phyloP scores from a whole-genome alignment of 2,888 invertebrate genomes.

The Tachina grossa region DNA sequence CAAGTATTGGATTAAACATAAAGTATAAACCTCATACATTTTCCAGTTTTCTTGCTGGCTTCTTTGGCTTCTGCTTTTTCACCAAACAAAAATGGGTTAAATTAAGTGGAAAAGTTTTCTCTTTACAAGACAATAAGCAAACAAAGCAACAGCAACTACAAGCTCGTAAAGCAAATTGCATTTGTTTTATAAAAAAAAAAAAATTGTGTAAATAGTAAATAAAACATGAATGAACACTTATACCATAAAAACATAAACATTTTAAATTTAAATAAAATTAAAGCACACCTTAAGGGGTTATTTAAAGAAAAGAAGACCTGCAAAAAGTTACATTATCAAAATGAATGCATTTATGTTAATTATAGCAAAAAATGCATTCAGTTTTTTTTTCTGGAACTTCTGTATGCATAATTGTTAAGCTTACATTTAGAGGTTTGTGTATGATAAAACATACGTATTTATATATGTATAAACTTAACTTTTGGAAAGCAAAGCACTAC shows the following conservation, averaged over 20 bases:
- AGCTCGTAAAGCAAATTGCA: slow-evolving; percentile 1
- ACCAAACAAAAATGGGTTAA: slow-evolving; percentile 32
- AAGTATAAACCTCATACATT: not conserved
- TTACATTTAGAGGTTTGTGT: slow-evolving; percentile 24
- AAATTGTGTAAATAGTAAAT: slow-evolving; percentile 11
- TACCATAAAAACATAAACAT: not conserved
- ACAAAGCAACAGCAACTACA: slow-evolving; percentile 36
- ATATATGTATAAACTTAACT: slow-evolving; percentile 5
- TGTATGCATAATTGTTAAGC: slow-evolving; percentile 3
- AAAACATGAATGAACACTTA: not conserved
- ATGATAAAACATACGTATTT: not conserved
- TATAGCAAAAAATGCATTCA: not conserved
- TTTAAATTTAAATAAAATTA: slow-evolving; percentile 28
- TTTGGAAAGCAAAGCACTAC: not conserved
- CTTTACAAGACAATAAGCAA: not conserved
- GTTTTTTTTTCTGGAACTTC: not conserved
- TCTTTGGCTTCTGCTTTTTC: not conserved
- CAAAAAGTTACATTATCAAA: not conserved
- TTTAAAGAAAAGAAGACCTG: not conserved
- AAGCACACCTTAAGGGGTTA: slow-evolving; percentile 25
- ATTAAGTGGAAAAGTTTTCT: slow-evolving; percentile 49
- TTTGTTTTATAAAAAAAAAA: not conserved
- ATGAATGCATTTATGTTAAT: not conserved
- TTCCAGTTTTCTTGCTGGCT: not conserved
- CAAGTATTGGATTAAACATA: slow-evolving; percentile 37